A percentile compares a stretch with the other conserved stretches of the same genome.
These are phyloP conservation scores for Myotis daubentonii DNA, from an alignment of 2,797 vertebrate species.

Conservation along the genomic window DNA sequence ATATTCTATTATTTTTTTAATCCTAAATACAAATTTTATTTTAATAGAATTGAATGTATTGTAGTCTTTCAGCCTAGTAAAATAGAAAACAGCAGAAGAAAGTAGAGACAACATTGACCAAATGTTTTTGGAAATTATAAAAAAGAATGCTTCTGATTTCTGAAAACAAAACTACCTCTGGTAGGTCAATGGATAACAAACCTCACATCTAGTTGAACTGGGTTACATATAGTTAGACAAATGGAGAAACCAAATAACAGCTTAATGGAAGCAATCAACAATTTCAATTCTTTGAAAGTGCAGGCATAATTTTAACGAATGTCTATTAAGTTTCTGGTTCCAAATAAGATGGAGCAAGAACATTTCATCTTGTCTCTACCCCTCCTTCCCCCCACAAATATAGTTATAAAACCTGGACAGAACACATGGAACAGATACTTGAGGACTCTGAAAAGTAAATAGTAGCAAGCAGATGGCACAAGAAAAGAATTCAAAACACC, in stretches of 20 bases:
- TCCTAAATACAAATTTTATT: background rate
- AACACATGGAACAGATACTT: background rate
- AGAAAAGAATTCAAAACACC: slow-evolving; percentile 1
- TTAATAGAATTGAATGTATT: background rate
- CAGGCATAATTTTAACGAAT: background rate
- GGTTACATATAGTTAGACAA: background rate
- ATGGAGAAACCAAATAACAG: background rate
- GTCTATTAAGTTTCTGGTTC: background rate
- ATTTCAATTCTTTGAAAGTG: slow-evolving; percentile 3
- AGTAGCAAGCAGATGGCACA: background rate
- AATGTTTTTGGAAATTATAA: slow-evolving; percentile 34
- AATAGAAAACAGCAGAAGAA: slow-evolving; percentile 11
- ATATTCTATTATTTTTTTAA: background rate
- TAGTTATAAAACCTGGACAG: background rate
- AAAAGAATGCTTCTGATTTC: slow-evolving; percentile 29
- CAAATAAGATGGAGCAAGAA: background rate
- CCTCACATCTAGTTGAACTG: background rate
- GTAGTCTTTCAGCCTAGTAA: background rate
- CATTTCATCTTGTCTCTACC: background rate
- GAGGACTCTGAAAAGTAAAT: background rate
- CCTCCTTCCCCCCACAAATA: background rate
- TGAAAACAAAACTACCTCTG: slow-evolving; percentile 1
- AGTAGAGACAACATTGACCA: background rate
- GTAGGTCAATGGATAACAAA: background rate
- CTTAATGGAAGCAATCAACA: background rate